A percentile compares a stretch with the other conserved stretches of the same genome.
phyloP scores from a whole-genome alignment of 2,113 vertebrate genomes.

The Catharus bicknelli region DNA sequence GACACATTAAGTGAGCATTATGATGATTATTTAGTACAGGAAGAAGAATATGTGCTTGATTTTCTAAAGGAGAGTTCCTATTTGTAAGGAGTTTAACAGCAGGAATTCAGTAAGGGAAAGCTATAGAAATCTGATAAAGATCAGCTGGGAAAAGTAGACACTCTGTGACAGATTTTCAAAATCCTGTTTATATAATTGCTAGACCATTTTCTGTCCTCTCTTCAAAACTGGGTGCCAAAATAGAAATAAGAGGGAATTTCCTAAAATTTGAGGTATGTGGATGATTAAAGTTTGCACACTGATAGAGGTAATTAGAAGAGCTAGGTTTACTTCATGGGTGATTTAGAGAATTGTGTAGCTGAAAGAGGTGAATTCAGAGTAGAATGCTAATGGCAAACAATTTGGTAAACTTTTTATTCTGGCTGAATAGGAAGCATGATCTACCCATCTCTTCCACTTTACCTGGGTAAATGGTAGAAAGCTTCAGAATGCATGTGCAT shows the following conservation, averaged over 20 bases:
- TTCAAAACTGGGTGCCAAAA: not conserved
- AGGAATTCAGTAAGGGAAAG: not conserved
- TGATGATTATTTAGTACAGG: not conserved
- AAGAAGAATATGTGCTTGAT: not conserved
- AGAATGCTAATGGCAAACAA: not conserved
- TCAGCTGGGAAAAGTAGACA: not conserved
- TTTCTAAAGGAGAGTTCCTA: not conserved
- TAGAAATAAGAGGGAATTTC: not conserved
- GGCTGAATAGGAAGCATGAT: not conserved
- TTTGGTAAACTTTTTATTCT: not conserved
- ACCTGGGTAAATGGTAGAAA: not conserved
- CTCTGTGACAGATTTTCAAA: not conserved
- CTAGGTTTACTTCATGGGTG: not conserved
- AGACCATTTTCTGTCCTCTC: not conserved
- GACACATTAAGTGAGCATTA: not conserved
- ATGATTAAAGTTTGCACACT: not conserved
- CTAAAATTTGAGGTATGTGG: not conserved
- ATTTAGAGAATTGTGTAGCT: not conserved
- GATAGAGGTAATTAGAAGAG: not conserved
- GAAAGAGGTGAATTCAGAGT: not conserved
- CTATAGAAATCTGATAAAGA: not conserved
- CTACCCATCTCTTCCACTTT: not conserved
- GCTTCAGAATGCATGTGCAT: rapidly evolving
- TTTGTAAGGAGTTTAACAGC: not conserved
- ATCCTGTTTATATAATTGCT: not conserved